Conservation (phyloP, 2,113 vertebrate species). For the Columba janthina region DNA sequence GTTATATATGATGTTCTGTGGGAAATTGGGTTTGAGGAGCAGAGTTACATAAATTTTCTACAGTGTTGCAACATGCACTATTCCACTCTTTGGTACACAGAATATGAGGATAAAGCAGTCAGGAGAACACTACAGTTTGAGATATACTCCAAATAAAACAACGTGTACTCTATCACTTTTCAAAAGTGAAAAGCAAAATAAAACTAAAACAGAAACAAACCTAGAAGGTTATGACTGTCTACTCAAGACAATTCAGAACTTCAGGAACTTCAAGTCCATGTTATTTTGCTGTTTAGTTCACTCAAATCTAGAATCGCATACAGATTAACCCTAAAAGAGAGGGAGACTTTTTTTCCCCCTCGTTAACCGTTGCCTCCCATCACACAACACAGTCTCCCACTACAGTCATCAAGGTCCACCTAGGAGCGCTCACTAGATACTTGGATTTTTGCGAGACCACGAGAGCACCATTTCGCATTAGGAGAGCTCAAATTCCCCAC, state of each 20-base stretch:
- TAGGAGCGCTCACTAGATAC: rapidly evolving
- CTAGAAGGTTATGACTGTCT: not conserved
- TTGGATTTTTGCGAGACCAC: rapidly evolving
- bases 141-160: not conserved
- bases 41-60: not conserved
- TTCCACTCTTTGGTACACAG: not conserved
- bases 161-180: not conserved
- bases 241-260: not conserved
- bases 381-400: too few species aligned
- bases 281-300: not conserved
- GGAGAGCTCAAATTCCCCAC: rapidly evolving
- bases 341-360: rapidly evolving
- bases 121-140: not conserved
- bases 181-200: not conserved
- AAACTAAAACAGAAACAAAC: too few species aligned
- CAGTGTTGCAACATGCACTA: not conserved
- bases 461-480: rapidly evolving
- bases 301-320: not conserved
- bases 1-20: not conserved
- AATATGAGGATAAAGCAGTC: not conserved
- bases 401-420: rapidly evolving
- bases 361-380: rapidly evolving
- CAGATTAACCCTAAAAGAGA: not conserved
- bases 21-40: not conserved
- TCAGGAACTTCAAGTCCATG: not conserved